Evolutionary conservation across 2,888 invertebrate species (phyloP).

Genomic region (Pristionchus entomophagus): DNA sequence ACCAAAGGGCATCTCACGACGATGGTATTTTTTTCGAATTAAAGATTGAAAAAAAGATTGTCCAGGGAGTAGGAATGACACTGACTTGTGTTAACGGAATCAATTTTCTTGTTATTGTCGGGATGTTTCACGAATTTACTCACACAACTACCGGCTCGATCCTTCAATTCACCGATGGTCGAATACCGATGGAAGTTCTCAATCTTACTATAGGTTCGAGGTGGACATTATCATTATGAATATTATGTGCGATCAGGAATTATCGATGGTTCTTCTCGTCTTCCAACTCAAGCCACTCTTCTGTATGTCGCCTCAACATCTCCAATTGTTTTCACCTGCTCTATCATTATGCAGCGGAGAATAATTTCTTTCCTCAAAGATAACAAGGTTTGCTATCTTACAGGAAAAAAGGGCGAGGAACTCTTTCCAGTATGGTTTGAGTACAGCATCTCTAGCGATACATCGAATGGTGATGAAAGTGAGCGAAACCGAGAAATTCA

Average conservation of each 20-base stretch:
- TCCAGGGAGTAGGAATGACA: not conserved
- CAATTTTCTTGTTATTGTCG: not conserved
- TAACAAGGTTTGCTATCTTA: not conserved
- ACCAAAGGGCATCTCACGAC: not conserved
- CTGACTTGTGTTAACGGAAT: not conserved
- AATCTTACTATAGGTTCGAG: not conserved
- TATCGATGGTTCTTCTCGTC: not conserved
- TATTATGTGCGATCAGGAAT: not conserved
- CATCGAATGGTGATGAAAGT: slow-evolving; percentile 1
- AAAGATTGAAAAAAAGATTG: too few relatives aligned
- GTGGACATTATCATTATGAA: too few relatives aligned
- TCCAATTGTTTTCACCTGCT: slow-evolving; percentile 11
- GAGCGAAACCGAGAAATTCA: not conserved
- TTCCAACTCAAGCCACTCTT: not conserved
- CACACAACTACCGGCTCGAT: not conserved
- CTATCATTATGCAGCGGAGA: not conserved
- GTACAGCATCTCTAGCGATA: not conserved
- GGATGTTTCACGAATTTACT: not conserved
- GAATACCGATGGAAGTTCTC: not conserved
- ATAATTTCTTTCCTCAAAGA: not conserved
- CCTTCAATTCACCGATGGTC: not conserved
- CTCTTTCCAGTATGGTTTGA: not conserved
- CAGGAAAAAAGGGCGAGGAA: not conserved
- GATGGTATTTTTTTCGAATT: not conserved
- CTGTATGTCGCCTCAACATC: not conserved